Conservation (phyloP, 2,888 invertebrate genomes). For the Phortica okadai region DNA sequence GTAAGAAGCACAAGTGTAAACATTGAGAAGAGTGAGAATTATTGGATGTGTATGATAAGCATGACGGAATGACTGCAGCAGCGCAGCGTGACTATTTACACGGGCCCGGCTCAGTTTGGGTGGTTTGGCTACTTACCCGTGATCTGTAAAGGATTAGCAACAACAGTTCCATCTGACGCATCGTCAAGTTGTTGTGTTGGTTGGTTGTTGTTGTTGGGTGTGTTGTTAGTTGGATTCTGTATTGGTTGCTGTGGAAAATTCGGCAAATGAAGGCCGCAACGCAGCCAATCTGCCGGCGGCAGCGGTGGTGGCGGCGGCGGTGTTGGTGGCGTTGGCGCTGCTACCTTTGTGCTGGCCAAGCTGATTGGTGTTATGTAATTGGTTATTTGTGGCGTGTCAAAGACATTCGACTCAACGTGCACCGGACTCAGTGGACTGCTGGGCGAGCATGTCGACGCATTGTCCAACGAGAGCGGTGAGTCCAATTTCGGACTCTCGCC, state of each 20-base stretch:
- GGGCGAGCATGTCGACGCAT: slow-evolving; percentile 33
- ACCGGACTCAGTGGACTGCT: slow-evolving; percentile 57
- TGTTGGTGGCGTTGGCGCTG: slow-evolving; percentile 12
- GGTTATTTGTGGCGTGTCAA: slow-evolving; percentile 3
- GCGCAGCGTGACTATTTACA: slow-evolving; percentile 19
- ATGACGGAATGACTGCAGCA: slow-evolving; percentile 13
- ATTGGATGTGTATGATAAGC: background rate
- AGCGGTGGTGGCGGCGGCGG: slow-evolving; percentile 58
- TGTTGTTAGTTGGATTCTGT: background rate
- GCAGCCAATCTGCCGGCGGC: slow-evolving; percentile 32
- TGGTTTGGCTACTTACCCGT: slow-evolving; percentile 49
- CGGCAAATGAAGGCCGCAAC: slow-evolving; percentile 15
- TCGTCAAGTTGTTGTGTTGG: slow-evolving; percentile 43
- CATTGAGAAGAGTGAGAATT: background rate
- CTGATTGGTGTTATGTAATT: slow-evolving; percentile 4
- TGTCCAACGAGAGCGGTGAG: background rate
- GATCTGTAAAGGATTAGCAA: slow-evolving; percentile 40
- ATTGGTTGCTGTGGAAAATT: slow-evolving; percentile 1
- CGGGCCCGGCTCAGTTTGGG: background rate
- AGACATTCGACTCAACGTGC: slow-evolving; percentile 9
- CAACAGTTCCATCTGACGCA: slow-evolving; percentile 10
- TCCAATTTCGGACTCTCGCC: slow-evolving; percentile 15
- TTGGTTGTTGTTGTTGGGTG: slow-evolving; percentile 55
- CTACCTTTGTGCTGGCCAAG: slow-evolving; percentile 7
- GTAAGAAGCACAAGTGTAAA: background rate